phyloP scores from a whole-genome alignment of 2,113 vertebrate genomes.

The Scytalopus superciliaris region DNA sequence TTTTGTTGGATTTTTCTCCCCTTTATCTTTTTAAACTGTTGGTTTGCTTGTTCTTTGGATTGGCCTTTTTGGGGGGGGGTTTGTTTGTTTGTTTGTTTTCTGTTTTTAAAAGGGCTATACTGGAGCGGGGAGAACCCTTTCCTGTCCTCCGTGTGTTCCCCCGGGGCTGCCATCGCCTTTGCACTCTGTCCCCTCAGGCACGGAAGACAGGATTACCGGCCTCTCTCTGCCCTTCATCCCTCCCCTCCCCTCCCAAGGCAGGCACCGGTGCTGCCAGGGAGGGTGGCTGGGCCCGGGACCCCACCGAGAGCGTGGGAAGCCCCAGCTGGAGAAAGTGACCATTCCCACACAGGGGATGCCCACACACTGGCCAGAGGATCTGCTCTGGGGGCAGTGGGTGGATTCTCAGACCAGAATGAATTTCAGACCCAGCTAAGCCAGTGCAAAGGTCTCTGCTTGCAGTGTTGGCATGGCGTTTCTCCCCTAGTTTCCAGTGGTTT shows the following conservation, averaged over 20 bases:
- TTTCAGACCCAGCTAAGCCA: not conserved
- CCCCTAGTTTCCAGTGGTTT: not conserved
- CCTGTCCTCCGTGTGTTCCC: rapidly evolving
- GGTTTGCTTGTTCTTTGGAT: not conserved
- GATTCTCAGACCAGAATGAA: rapidly evolving
- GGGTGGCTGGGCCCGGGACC: rapidly evolving
- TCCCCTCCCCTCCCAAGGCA: not conserved
- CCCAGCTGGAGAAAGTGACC: not conserved
- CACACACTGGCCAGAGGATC: rapidly evolving
- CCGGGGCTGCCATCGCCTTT: not conserved
- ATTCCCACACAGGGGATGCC: rapidly evolving
- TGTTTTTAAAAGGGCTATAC: not conserved
- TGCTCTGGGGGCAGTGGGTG: rapidly evolving
- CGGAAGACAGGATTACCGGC: not conserved
- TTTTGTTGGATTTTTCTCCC: not conserved
- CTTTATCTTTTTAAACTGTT: not conserved
- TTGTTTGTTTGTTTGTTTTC: too few relatives aligned
- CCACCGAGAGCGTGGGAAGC: rapidly evolving
- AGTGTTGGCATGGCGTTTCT: not conserved
- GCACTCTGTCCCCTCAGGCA: not conserved
- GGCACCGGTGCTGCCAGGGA: not conserved
- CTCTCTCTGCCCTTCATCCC: too few relatives aligned
- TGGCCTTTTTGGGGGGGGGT: not conserved
- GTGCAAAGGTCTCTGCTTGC: not conserved
- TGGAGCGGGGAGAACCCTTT: rapidly evolving